These are phyloP conservation scores for Catharus minimus DNA, from an alignment of 2,113 vertebrate species.

Conservation along the genomic window DNA sequence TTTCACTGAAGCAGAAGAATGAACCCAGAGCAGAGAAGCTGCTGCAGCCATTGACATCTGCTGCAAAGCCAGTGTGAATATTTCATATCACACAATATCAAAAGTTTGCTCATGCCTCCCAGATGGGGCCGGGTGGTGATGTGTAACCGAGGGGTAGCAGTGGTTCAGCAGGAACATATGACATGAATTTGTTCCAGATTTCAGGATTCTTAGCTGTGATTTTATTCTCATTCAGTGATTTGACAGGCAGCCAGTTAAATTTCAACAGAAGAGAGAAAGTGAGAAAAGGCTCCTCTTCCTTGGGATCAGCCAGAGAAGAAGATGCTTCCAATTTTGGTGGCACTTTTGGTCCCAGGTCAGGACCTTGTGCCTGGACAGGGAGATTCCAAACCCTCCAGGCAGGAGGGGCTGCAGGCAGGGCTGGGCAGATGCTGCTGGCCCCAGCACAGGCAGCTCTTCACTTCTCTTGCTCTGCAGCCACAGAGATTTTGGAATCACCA, in stretches of 20 bases:
- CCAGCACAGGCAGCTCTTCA: accelerated
- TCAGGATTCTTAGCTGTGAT: neutral
- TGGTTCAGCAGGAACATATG: constrained; percentile 18
- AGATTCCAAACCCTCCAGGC: neutral
- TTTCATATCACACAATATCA: neutral
- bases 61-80: constrained; percentile 45
- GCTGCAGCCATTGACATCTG: constrained; percentile 27
- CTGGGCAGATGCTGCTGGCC: neutral
- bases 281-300: neutral
- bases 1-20: neutral
- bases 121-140: neutral
- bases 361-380: accelerated
- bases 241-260: constrained; percentile 16
- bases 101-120: constrained; percentile 26
- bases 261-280: neutral
- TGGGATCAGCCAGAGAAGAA: neutral
- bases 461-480: neutral
- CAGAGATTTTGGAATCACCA: neutral
- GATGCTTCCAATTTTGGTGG: neutral
- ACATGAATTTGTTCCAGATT: constrained; percentile 18
- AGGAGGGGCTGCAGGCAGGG: neutral
- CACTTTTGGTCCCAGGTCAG: neutral
- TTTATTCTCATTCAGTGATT: constrained; percentile 5
- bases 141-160: constrained; percentile 15
- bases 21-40: neutral